A percentile compares a stretch with the other conserved stretches of the same genome.
Conservation (phyloP, 2,888 invertebrate genomes). For the Euzophera pinguis region DNA sequence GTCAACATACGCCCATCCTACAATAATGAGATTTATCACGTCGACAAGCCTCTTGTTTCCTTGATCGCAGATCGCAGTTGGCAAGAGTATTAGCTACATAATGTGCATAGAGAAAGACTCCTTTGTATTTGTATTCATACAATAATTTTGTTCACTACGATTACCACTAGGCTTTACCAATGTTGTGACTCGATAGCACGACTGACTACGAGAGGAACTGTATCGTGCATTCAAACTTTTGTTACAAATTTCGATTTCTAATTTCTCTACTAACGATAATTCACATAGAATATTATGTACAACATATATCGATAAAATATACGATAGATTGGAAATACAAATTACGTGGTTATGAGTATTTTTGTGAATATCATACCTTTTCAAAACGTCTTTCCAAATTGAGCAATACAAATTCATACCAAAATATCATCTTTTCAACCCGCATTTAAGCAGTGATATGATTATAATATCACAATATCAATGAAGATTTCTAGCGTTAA, state of each 20-base stretch:
- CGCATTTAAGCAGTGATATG: conserved; percentile 69
- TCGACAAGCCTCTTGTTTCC: conserved; percentile 50
- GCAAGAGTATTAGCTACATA: conserved; percentile 41
- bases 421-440: conserved; percentile 65
- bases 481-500: conserved; percentile 29
- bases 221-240: conserved; percentile 72
- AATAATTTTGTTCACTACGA: conserved; percentile 35
- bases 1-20: conserved; percentile 52
- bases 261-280: conserved; percentile 38
- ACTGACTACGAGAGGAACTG: conserved; percentile 75
- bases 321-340: conserved; percentile 37
- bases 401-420: conserved; percentile 73
- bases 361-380: conserved; percentile 49
- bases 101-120: conserved; percentile 58
- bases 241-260: conserved; percentile 67
- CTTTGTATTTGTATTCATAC: conserved; percentile 20
- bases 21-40: conserved; percentile 45
- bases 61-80: conserved; percentile 48
- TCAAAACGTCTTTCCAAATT: conserved; percentile 51
- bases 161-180: conserved; percentile 46
- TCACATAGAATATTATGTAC: conserved; percentile 52
- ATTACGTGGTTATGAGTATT: conserved; percentile 43
- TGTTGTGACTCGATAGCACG: conserved; percentile 68
- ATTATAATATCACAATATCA: conserved; percentile 60
- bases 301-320: conserved; percentile 45